Percentiles rank a stretch among this genome's conserved stretches.
Evolutionary conservation across 2,888 invertebrate genomes (phyloP).

Genomic region (Epinotia demarniana): DNA sequence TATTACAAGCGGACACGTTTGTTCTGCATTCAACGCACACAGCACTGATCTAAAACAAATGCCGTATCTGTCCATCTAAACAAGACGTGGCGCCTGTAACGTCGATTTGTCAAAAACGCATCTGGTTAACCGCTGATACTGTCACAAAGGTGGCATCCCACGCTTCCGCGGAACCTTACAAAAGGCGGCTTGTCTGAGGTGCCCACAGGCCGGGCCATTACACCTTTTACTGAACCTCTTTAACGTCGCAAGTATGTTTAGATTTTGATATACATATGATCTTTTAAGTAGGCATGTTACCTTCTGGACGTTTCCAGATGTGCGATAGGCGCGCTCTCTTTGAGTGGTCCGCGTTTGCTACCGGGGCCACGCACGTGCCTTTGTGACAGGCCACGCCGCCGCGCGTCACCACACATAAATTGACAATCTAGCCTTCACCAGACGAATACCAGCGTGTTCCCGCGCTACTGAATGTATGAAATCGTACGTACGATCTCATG

Average conservation of each 20-base stretch:
- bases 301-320: conserved; percentile 67
- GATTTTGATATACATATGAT: conserved; percentile 9
- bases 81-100: conserved; percentile 63
- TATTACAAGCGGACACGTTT: conserved; percentile 21
- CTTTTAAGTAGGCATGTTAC: conserved; percentile 20
- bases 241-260: conserved; percentile 17
- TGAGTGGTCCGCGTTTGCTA: conserved; percentile 68
- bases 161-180: conserved; percentile 68
- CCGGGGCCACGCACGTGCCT: conserved; percentile 79
- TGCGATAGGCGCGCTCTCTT: conserved; percentile 68
- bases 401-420: conserved; percentile 77
- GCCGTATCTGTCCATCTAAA: conserved; percentile 47
- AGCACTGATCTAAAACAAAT: conserved; percentile 31
- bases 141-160: conserved; percentile 75
- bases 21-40: conserved; percentile 23
- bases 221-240: conserved; percentile 61
- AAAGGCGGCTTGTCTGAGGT: conserved; percentile 76
- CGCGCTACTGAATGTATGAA: conserved; percentile 41
- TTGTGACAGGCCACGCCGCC: conserved; percentile 71
- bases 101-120: conserved; percentile 65
- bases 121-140: conserved; percentile 65
- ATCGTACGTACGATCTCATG: conserved; percentile 36
- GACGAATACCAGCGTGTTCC: conserved; percentile 45
- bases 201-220: conserved; percentile 77
- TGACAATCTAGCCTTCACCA: conserved; percentile 70